Conservation (phyloP, 2,113 vertebrate genomes). For the Myrmecobius fasciatus region DNA sequence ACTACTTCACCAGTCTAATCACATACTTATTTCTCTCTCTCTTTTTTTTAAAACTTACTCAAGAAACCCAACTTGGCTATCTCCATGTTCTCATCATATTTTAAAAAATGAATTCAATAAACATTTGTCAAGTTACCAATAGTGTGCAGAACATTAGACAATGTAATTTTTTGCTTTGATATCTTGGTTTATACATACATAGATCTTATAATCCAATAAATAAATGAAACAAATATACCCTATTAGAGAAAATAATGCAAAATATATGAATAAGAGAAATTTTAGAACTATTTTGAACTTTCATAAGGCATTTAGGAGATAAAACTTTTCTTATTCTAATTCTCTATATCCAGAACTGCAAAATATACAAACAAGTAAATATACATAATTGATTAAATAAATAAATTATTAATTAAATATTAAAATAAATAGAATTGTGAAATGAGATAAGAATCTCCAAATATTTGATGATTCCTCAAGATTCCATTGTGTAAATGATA, state of each 20-base stretch:
- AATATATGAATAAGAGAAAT: not conserved
- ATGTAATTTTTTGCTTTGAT: not conserved
- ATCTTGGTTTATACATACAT: not conserved
- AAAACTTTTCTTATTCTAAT: slow-evolving; percentile 26
- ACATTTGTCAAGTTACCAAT: not conserved
- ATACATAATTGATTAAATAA: slow-evolving; percentile 26
- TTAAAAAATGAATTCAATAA: not conserved
- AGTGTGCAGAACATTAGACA: not conserved
- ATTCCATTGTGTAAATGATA: slow-evolving; percentile 22
- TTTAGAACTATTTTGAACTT: slow-evolving; percentile 52
- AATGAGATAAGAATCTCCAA: slow-evolving; percentile 50
- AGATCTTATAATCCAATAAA: not conserved
- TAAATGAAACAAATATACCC: not conserved
- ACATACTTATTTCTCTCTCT: not conserved
- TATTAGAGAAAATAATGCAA: not conserved
- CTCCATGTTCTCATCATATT: not conserved
- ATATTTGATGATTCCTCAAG: slow-evolving; percentile 43
- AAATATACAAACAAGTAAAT: slow-evolving; percentile 59
- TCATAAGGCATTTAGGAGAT: slow-evolving; percentile 27
- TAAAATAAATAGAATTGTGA: slow-evolving; percentile 59
- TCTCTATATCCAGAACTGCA: slow-evolving; percentile 34
- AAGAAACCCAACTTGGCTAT: not conserved
- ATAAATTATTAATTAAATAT: too few relatives aligned
- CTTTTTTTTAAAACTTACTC: not conserved
- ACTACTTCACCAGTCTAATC: not conserved